Evolutionary conservation across 2,113 vertebrate species (phyloP).

Genomic region (Chloropsis hardwickii): DNA sequence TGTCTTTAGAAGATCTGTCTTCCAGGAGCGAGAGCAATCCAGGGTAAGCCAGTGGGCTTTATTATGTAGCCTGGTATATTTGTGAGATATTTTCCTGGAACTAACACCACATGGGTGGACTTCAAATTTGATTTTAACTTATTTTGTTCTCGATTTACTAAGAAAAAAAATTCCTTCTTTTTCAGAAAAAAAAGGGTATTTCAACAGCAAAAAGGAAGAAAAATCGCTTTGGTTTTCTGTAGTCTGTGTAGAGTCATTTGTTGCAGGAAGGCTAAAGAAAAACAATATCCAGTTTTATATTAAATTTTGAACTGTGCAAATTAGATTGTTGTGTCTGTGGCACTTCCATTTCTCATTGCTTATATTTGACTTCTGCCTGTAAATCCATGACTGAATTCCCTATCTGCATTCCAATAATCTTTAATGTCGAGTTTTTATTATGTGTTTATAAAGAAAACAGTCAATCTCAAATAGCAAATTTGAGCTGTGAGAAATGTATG

Average conservation of each 20-base stretch:
- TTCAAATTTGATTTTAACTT: background rate
- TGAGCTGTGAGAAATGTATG: background rate
- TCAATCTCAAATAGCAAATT: background rate
- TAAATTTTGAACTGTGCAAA: slow-evolving; percentile 50
- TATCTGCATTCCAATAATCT: slow-evolving; percentile 18
- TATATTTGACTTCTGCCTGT: slow-evolving; percentile 23
- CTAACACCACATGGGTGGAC: background rate
- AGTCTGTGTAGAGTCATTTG: slow-evolving; percentile 12
- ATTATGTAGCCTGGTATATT: background rate
- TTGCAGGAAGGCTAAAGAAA: background rate
- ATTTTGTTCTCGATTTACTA: background rate
- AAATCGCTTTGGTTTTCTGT: background rate
- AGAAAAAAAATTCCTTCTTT: background rate
- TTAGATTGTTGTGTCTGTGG: slow-evolving; percentile 39
- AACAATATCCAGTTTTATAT: slow-evolving; percentile 45
- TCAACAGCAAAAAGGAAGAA: background rate
- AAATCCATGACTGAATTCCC: slow-evolving; percentile 22
- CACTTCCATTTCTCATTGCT: slow-evolving; percentile 47
- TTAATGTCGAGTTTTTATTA: background rate
- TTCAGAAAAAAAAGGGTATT: background rate
- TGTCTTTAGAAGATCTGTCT: background rate
- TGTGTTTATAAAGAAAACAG: slow-evolving; percentile 2
- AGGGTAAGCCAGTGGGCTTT: background rate
- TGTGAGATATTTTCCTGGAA: background rate
- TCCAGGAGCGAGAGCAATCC: background rate